Conservation (phyloP, 2,797 vertebrate genomes). For the Aselliscus stoliczkanus region DNA sequence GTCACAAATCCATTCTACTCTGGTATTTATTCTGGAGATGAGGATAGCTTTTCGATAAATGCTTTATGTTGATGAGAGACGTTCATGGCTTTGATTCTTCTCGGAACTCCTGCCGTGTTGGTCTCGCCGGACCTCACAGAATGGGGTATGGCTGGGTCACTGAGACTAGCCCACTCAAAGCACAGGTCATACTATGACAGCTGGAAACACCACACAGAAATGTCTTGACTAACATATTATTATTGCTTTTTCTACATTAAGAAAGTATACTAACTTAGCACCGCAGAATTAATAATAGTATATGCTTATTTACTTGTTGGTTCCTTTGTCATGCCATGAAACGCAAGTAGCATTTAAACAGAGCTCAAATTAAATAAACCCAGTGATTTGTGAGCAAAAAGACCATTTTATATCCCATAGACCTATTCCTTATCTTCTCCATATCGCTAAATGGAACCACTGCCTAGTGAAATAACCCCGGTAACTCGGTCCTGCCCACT, state of each 20-base stretch:
- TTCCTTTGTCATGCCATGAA: neutral
- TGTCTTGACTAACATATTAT: neutral
- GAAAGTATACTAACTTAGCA: neutral
- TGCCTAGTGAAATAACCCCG: neutral
- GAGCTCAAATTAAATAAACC: neutral
- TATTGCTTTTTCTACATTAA: neutral
- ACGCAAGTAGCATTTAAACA: neutral
- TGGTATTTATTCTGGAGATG: neutral
- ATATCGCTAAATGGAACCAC: neutral
- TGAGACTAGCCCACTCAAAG: neutral
- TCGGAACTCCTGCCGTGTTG: neutral
- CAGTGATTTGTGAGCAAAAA: neutral
- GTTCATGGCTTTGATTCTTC: neutral
- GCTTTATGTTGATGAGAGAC: neutral
- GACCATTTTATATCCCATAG: neutral
- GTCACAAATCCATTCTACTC: neutral
- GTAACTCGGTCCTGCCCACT: neutral
- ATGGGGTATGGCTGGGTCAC: rapidly evolving
- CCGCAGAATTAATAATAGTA: neutral
- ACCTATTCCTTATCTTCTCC: neutral
- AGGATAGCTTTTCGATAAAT: neutral
- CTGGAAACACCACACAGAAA: neutral
- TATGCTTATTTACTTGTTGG: neutral
- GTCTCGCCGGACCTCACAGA: neutral
- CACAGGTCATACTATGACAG: neutral